Evolutionary conservation across 1,140 invertebrate genomes (phyloP), one percentile per base, ranked within the genome.

Genomic region (Pseudoatta argentina): DNA sequence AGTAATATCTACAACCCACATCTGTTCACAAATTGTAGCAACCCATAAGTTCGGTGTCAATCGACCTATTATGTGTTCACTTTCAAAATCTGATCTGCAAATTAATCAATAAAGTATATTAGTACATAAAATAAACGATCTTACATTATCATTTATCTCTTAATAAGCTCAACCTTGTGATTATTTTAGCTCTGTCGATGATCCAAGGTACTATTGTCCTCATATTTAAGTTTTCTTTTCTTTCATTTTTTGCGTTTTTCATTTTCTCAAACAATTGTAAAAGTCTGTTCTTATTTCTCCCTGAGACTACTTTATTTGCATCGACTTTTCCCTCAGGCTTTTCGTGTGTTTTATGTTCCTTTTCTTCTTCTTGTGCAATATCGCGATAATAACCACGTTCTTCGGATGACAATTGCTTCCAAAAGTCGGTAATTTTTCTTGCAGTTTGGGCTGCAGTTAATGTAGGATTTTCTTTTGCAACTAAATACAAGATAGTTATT

Each of bases 381-480:
- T 94, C 93, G 85, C 94, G 91, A 85, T 95, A 96, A 89, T 93
- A 93, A 57, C 94, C 93, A 78, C 94, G 95, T 85, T 96, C 94
- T 67, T 95, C 93, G 2, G 93, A 87, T 1, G 93, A 89, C 57
- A 96, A 87, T 39, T 93, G 57, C 71, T 94, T 93, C 96, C 96
- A 96, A 14, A 89, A 85, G 53, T 92, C 76, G 57, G 93, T 93
- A 73, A 96, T 89, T 27, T 89, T 72, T 77, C 86, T 86, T 24
- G 95, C 95, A 39, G 95, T 89, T 87, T 94, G 92, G 2, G 94
- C 90, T 88, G 94, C 92, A 79, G 93, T 92, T 39, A 95, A 89
- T 3, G 91, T 88, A 55, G 95, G 94, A 67, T 94, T 91, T 88
- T 95, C 81, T 77, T 93, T 27, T 21, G 72, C 53, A 18, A 92